Conservation (phyloP, 2,888 invertebrate species). For the Zygaena filipendulae region DNA sequence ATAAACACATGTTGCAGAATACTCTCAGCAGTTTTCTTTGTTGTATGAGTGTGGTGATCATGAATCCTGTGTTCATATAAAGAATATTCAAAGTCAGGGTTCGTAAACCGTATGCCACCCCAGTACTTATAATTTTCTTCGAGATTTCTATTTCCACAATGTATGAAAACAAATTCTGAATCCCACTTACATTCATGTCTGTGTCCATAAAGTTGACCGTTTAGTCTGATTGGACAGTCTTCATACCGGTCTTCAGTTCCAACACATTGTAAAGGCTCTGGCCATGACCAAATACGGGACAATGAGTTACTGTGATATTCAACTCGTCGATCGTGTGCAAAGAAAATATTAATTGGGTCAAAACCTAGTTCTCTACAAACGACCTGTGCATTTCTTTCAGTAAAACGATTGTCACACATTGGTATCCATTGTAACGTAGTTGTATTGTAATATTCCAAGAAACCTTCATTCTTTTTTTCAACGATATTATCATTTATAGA, state of each 20-base stretch:
- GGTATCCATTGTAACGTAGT: slow-evolving; percentile 98
- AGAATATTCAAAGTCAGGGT: slow-evolving; percentile 89
- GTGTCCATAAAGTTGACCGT: slow-evolving; percentile 89
- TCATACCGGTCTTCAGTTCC: slow-evolving; percentile 81
- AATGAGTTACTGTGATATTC: slow-evolving; percentile 91
- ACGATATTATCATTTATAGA: slow-evolving; percentile 63
- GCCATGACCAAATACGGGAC: slow-evolving; percentile 93
- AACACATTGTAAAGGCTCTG: slow-evolving; percentile 88
- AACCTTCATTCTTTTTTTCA: slow-evolving; percentile 78
- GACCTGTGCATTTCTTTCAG: slow-evolving; percentile 96
- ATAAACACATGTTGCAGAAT: slow-evolving; percentile 83
- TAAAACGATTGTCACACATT: slow-evolving; percentile 94
- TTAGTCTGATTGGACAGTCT: slow-evolving; percentile 88
- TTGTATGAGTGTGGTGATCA: slow-evolving; percentile 82
- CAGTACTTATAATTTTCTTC: slow-evolving; percentile 80
- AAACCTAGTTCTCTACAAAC: slow-evolving; percentile 94
- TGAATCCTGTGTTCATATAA: slow-evolving; percentile 84
- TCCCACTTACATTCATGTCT: slow-evolving; percentile 90
- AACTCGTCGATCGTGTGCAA: slow-evolving; percentile 85
- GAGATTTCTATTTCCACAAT: slow-evolving; percentile 82
- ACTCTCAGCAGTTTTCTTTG: slow-evolving; percentile 77
- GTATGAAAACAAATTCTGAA: slow-evolving; percentile 91
- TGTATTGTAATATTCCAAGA: slow-evolving; percentile 93
- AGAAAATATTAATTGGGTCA: slow-evolving; percentile 88
- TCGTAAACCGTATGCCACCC: slow-evolving; percentile 96